These are phyloP conservation scores for Beris chalybata DNA, from an alignment of 2,888 invertebrate species.

Conservation along the genomic window DNA sequence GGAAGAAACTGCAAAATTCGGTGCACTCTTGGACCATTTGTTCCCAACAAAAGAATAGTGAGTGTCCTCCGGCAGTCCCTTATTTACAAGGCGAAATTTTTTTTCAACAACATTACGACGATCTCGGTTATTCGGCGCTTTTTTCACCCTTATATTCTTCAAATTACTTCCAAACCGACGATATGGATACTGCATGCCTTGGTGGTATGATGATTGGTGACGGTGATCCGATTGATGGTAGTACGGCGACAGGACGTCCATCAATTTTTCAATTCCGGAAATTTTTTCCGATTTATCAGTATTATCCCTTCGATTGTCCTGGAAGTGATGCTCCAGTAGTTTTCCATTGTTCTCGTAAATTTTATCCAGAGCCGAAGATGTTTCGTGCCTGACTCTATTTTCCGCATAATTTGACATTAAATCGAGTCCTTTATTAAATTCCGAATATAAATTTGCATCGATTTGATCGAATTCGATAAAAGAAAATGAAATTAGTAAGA, in stretches of 20 bases:
- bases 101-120: not conserved
- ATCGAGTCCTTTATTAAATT: constrained; percentile 35
- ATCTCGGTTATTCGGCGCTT: too few species aligned
- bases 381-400: constrained; percentile 31
- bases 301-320: constrained; percentile 15
- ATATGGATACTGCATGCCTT: not conserved
- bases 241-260: constrained; percentile 27
- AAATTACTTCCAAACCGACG: not conserved
- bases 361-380: constrained; percentile 15
- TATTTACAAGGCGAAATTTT: not conserved
- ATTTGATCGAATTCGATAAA: constrained; percentile 12
- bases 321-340: constrained; percentile 11
- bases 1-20: not conserved
- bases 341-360: constrained; percentile 33
- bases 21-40: not conserved
- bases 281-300: constrained; percentile 28
- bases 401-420: constrained; percentile 36
- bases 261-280: constrained; percentile 34
- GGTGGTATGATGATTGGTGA: not conserved
- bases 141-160: too few species aligned
- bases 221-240: not conserved
- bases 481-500: constrained; percentile 10
- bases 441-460: constrained; percentile 33
- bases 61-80: not conserved
- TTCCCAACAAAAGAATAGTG: not conserved